Conservation (phyloP, 2,888 invertebrate species). For the Onchidella celtica region DNA sequence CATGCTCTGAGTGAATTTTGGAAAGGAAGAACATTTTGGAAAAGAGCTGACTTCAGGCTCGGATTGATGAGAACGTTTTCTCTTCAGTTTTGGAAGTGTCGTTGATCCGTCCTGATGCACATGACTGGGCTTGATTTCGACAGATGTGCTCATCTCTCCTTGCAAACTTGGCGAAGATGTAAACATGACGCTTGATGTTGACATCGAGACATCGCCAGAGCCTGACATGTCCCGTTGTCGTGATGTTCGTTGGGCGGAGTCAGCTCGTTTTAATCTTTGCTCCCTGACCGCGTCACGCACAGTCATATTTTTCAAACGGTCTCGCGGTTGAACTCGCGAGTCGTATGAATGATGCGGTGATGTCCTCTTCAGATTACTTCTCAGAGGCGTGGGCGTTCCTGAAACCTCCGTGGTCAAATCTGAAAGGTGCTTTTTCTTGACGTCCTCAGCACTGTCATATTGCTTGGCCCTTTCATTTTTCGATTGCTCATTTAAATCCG, state of each 20-base stretch:
- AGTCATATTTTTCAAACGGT: slow-evolving; percentile 64
- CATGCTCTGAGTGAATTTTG: background rate
- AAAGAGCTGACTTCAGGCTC: background rate
- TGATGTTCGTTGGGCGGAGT: background rate
- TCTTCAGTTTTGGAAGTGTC: background rate
- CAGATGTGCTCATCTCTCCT: background rate
- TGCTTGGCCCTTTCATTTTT: background rate
- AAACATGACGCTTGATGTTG: background rate
- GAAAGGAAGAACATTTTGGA: background rate
- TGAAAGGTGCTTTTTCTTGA: slow-evolving; percentile 30
- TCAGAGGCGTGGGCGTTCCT: background rate
- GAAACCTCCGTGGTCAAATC: background rate
- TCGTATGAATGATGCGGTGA: slow-evolving; percentile 50
- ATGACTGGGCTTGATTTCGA: background rate
- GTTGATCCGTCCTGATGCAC: background rate
- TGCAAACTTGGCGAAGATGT: slow-evolving; percentile 5
- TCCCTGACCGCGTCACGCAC: slow-evolving; percentile 65
- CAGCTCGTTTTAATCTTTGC: slow-evolving; percentile 53
- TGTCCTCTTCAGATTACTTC: slow-evolving; percentile 25
- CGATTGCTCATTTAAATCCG: slow-evolving; percentile 34
- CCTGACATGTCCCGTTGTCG: background rate
- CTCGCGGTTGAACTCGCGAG: slow-evolving; percentile 60
- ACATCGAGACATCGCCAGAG: background rate
- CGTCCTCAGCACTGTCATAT: slow-evolving; percentile 24
- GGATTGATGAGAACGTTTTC: background rate